Evolutionary conservation across 1,140 invertebrate species (phyloP), one percentile per base, ranked within the genome.

Genomic region (Dendroctonus valens): DNA sequence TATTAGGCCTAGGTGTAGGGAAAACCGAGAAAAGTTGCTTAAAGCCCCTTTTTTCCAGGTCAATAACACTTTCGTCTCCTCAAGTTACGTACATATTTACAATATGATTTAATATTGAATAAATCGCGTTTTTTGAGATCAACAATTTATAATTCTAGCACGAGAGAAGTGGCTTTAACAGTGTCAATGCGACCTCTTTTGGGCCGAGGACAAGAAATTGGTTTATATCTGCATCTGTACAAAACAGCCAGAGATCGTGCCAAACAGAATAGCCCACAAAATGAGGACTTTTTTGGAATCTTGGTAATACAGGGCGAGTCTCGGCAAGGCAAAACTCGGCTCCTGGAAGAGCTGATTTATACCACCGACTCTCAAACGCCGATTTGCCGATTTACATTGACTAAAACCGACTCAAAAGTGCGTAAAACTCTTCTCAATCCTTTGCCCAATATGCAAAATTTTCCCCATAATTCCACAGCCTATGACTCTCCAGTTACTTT

Each of bases 251-350:
- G 73, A 26, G 40, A 40, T 7, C 6, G 9, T 26, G 7, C 7
- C 8, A 12, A 53, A n/a, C 41, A 65, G 26, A 42, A 62, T 59
- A 6, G 62, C 52, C 3, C 37, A 15, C 4, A 41, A 14, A 44
- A 42, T 11, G 37, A 58, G 26, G 55, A 59, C 5, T 61, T 68
- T 41, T 63, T 54, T 55, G 55, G 59, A 41, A 59, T 74, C 62
- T 51, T 76, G 68, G 61, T 74, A 44, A 79, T 79, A 9, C 70
- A 83, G 75, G 84, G 85, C 8, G 81, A 83, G 39, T 76, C 80
- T 6, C 77, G 81, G 68, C 78, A 83, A 11, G 86, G 86, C 4
- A 87, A 86, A 77, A 83, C 81, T 0, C 79, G 85, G 68, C 73
- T 87, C 9, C 71, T 86, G 5, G 79, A 84, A 44, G 86, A 87